Evolutionary conservation across 2,797 vertebrate species (phyloP).

Genomic region (Hydrocynus forskahlii): DNA sequence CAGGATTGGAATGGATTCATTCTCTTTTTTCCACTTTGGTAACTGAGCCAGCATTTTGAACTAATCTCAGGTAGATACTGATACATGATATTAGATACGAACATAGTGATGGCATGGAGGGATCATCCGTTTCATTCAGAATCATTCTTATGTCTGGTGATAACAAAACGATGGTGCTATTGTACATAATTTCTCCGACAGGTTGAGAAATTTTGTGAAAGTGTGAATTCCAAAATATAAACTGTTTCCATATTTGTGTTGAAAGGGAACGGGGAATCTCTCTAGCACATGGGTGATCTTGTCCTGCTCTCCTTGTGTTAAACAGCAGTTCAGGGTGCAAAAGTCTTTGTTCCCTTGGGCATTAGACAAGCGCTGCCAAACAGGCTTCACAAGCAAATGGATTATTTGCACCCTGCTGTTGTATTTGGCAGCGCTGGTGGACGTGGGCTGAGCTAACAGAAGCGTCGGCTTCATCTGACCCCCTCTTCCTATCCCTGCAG

Average conservation of each 20-base stretch:
- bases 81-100: not conserved
- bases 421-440: constrained; percentile 37
- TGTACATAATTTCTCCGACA: not conserved
- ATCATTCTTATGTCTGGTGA: not conserved
- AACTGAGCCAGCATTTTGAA: no score
- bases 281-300: constrained; percentile 1
- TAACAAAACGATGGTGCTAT: not conserved
- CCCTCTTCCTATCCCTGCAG: not conserved
- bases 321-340: constrained; percentile 46
- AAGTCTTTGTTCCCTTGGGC: constrained; percentile 48
- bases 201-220: no score
- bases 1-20: no score
- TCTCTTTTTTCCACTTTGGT: no score
- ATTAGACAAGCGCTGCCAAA: constrained; percentile 61
- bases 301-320: constrained; percentile 27
- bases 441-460: constrained; percentile 41
- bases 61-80: no score
- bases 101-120: not conserved
- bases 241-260: no score
- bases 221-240: no score
- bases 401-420: constrained; percentile 70
- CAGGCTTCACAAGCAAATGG: constrained; percentile 65
- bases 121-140: not conserved
- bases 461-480: constrained; percentile 31
- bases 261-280: not conserved